These are phyloP conservation scores for Planiliza haematocheilus DNA, from an alignment of 2,113 vertebrate species.

Conservation along the genomic window DNA sequence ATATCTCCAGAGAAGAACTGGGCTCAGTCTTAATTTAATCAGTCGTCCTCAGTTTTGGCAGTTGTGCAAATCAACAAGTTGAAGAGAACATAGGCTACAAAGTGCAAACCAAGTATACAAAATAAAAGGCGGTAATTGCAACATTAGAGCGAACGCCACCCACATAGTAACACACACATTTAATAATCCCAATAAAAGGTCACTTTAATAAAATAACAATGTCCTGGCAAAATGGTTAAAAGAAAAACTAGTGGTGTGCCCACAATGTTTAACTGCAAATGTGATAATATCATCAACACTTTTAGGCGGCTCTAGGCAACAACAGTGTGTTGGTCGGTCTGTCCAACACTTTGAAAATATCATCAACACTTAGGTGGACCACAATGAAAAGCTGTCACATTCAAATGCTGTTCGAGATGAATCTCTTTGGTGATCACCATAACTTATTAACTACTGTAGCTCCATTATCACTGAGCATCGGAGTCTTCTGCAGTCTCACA, in stretches of 20 bases:
- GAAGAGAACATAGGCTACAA: slow-evolving; percentile 11
- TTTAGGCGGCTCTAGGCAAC: no score
- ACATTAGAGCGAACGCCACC: slow-evolving; percentile 43
- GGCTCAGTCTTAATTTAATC: not conserved
- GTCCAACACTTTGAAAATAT: no score
- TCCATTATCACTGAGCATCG: no score
- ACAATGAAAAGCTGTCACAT: no score
- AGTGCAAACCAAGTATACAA: slow-evolving; percentile 19
- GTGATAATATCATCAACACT: not conserved
- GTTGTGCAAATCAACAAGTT: slow-evolving; percentile 20
- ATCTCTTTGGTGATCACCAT: no score
- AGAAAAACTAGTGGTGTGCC: not conserved
- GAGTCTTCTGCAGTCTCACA: no score
- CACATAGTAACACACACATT: slow-evolving; percentile 21
- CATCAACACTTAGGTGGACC: no score
- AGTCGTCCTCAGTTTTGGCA: slow-evolving; percentile 1
- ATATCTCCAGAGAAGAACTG: not conserved
- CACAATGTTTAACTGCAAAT: not conserved
- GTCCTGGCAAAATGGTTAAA: slow-evolving; percentile 11
- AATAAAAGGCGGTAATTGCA: slow-evolving; percentile 46
- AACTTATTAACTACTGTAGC: no score
- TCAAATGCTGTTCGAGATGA: no score
- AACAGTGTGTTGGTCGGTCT: no score
- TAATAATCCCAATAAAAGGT: slow-evolving; percentile 16
- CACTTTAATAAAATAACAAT: slow-evolving; percentile 24